These are phyloP conservation scores for Seriola dumerili DNA, from an alignment of 2,113 vertebrate genomes.

Conservation along the genomic window DNA sequence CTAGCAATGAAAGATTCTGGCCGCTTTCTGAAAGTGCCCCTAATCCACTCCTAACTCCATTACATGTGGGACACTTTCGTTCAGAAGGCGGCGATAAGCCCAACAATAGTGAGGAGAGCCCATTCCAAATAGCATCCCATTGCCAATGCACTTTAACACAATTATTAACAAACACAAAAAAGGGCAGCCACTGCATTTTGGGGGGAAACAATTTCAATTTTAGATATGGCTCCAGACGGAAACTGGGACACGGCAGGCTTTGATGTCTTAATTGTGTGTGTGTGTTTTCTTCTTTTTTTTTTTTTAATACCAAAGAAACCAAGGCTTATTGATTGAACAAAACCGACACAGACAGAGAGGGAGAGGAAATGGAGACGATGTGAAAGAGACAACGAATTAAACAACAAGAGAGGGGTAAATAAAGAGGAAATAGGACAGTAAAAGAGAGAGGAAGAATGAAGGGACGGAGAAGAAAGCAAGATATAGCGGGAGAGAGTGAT, in stretches of 20 bases:
- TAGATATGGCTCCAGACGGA: conserved; percentile 73
- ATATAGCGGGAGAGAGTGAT: conserved; percentile 40
- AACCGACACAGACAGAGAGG: conserved; percentile 39
- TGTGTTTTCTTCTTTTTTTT: background rate
- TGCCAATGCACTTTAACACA: conserved; percentile 41
- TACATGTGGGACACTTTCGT: conserved; percentile 67
- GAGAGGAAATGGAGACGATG: conserved; percentile 50
- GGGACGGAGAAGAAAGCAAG: conserved; percentile 25
- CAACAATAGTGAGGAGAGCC: conserved; percentile 55
- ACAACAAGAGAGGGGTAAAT: conserved; percentile 16
- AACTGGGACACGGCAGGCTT: conserved; percentile 82
- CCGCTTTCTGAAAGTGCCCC: conserved; percentile 53
- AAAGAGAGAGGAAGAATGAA: conserved; percentile 19
- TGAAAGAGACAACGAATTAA: conserved; percentile 50
- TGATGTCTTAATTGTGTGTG: conserved; percentile 82
- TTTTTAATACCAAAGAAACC: conserved; percentile 63
- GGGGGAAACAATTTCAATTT: conserved; percentile 70
- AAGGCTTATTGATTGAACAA: conserved; percentile 73
- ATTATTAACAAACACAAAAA: conserved; percentile 73
- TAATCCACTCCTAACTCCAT: conserved; percentile 72
- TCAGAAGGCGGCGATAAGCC: conserved; percentile 60
- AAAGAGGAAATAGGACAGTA: conserved; percentile 17
- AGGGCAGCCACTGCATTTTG: conserved; percentile 54
- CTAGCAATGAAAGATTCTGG: conserved; percentile 66
- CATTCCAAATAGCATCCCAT: conserved; percentile 42